Conservation (phyloP, 2,113 vertebrate genomes). For the Bolborhynchus lineola region DNA sequence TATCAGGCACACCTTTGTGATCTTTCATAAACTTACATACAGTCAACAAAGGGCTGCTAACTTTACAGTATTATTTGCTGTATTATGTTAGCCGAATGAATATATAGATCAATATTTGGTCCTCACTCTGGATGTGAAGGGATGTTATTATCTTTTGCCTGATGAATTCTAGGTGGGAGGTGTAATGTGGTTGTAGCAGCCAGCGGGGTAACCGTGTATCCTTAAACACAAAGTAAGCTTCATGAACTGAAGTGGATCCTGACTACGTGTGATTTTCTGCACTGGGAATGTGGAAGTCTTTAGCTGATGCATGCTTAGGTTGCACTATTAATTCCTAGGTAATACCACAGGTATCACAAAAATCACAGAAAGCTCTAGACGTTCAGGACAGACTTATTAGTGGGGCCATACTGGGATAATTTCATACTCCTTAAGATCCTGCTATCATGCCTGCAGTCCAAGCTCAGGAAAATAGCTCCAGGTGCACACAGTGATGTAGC, state of each 20-base stretch:
- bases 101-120: not conserved
- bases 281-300: not conserved
- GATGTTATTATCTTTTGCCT: not conserved
- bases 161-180: not conserved
- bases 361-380: not conserved
- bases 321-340: not conserved
- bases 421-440: conserved; percentile 20
- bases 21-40: not conserved
- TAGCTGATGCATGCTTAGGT: not conserved
- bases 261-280: not conserved
- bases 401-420: not conserved
- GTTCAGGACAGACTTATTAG: not conserved
- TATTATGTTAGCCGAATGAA: not conserved
- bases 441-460: conserved; percentile 52
- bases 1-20: not conserved
- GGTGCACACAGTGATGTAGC: not conserved
- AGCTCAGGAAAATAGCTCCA: not conserved
- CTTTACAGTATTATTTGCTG: not conserved
- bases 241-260: not conserved
- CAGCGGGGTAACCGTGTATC: not conserved
- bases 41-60: not conserved
- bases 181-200: not conserved
- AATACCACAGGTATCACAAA: not conserved
- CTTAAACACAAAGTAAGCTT: not conserved
- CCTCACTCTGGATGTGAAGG: not conserved